Evolutionary conservation across 2,888 invertebrate genomes (phyloP), one percentile per base, ranked within the genome.

Genomic region (Limnephilus marmoratus): DNA sequence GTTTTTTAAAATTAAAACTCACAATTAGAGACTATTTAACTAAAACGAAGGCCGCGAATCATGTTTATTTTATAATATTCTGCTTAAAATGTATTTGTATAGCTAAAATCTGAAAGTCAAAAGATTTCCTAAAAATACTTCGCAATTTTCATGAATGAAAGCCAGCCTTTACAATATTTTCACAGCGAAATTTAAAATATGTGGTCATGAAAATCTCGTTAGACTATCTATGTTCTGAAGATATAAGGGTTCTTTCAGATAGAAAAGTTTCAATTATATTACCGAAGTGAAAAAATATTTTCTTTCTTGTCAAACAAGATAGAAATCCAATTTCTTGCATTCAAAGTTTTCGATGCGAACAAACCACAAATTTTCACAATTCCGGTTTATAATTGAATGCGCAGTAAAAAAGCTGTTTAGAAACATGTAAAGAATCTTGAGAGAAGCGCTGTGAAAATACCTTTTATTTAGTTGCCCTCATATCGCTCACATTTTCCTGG

Each of bases 271-370:
- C 68, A n/a, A 68, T 68, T 68, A 24, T 68, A n/a, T 68, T 68
- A 68, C 68, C 4, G 15, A 82, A 83, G 11, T 37, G 83, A 83
- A 83, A 83, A 83, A 83, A 83, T 37, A 37, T 24, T 37, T 34
- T 9, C 83, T 83, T 83, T 41, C 31, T 83, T 13, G 24, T 34
- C 83, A 18, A 83, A 34, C 34, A 34, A 83, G 83, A 83, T 37
- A 24, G 37, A 83, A 83, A 37, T 83, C 83, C 83, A 31, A 83
- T 83, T 18, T 37, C 37, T 41, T 83, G 83, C 37, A 83, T 83
- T 83, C 83, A 83, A 83, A 83, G 83, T 83, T 83, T 83, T 18
- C 37, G 83, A 83, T 1, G 37, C 37, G 83, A 24, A 41, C 37
- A 18, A 83, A 83, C 83, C 37, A 37, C 24, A 18, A 24, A 18